Evolutionary conservation across 2,888 invertebrate species (phyloP).

Genomic region (Anodontia alba): DNA sequence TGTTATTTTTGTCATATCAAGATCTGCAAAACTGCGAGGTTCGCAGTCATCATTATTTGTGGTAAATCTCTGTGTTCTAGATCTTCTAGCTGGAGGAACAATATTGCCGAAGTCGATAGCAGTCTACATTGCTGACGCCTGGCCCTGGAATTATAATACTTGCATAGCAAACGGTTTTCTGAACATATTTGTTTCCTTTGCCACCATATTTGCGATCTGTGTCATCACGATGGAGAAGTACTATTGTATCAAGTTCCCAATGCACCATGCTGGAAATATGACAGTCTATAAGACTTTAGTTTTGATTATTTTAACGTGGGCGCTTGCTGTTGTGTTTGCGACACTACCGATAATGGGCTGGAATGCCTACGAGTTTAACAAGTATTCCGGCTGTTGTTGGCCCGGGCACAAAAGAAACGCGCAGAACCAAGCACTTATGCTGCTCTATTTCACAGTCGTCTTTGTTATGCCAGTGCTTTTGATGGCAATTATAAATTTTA

Average conservation of each 20-base stretch:
- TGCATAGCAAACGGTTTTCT: slow-evolving; percentile 37
- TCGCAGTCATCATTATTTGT: slow-evolving; percentile 26
- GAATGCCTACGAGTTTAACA: slow-evolving; percentile 18
- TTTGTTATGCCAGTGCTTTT: slow-evolving; percentile 16
- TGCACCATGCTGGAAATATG: slow-evolving; percentile 42
- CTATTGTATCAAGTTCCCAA: slow-evolving; percentile 38
- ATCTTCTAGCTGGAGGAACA: slow-evolving; percentile 25
- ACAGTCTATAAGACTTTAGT: slow-evolving; percentile 19
- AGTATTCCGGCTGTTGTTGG: slow-evolving; percentile 9
- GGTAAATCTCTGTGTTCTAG: slow-evolving; percentile 33
- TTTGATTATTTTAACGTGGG: slow-evolving; percentile 22
- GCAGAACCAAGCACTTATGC: background rate
- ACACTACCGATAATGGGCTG: slow-evolving; percentile 32
- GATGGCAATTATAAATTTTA: slow-evolving; percentile 24
- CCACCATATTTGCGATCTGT: slow-evolving; percentile 31
- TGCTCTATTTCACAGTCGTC: background rate
- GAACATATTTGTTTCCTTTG: slow-evolving; percentile 22
- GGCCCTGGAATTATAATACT: slow-evolving; percentile 19
- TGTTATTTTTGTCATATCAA: slow-evolving; percentile 24
- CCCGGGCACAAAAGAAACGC: slow-evolving; percentile 5
- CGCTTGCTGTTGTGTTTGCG: slow-evolving; percentile 18
- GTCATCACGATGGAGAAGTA: slow-evolving; percentile 42
- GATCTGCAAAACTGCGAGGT: slow-evolving; percentile 10
- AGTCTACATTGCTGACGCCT: slow-evolving; percentile 13
- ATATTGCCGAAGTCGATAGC: slow-evolving; percentile 29